Percentiles rank a stretch among this genome's conserved stretches.
These are phyloP conservation scores for Drosophila novamexicana DNA, from an alignment of 1,140 invertebrate genomes.

Conservation along the genomic window DNA sequence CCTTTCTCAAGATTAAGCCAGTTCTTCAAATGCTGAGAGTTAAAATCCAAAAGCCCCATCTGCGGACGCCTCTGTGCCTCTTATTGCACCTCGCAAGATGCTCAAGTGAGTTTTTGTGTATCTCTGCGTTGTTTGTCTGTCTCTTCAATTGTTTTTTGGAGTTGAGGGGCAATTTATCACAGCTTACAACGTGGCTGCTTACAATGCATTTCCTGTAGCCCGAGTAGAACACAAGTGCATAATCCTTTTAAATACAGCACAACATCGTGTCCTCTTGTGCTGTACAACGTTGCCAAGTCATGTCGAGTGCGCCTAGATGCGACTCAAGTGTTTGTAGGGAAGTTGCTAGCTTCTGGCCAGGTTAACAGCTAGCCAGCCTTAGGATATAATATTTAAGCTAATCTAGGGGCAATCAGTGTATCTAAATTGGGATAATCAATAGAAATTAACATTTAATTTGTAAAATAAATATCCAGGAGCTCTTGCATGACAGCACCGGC, in stretches of 20 bases:
- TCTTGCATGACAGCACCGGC: conserved; percentile 4
- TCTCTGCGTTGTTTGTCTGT: conserved; percentile 32
- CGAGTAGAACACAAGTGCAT: conserved; percentile 68
- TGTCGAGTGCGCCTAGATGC: conserved; percentile 4
- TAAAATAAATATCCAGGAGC: conserved; percentile 52
- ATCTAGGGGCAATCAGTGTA: conserved; percentile 8
- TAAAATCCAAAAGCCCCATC: no score
- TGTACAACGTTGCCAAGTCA: conserved; percentile 26
- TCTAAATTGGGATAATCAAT: conserved; percentile 63
- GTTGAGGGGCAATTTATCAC: conserved; percentile 75
- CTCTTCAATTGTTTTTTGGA: conserved; percentile 74
- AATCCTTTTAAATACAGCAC: conserved; percentile 78
- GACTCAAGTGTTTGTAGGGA: neutral
- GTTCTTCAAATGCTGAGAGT: no score
- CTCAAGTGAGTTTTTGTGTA: conserved; percentile 18
- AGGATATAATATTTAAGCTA: neutral
- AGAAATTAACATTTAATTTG: conserved; percentile 79
- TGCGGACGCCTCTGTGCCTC: conserved; percentile 18
- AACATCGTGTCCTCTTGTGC: conserved; percentile 36
- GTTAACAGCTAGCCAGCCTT: neutral
- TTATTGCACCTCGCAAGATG: conserved; percentile 34
- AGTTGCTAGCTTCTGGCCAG: neutral
- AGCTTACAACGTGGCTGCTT: conserved; percentile 66
- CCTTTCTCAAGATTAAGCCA: no score
- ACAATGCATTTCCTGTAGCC: conserved; percentile 66